phyloP scores from a whole-genome alignment of 2,797 vertebrate species.

The Antennarius maculatus region DNA sequence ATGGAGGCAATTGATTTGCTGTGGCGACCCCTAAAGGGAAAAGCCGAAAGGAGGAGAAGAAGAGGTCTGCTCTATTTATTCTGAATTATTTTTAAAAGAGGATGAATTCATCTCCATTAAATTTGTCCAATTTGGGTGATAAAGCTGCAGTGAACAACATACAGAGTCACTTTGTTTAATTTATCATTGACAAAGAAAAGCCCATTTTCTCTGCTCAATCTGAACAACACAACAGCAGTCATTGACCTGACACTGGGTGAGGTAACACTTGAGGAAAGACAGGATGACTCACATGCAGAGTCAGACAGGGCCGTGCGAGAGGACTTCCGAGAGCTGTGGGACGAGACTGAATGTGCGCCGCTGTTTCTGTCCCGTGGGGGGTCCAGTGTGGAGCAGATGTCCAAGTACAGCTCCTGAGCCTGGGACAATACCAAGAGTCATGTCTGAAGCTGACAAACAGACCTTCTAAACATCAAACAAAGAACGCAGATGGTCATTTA shows the following conservation, averaged over 20 bases:
- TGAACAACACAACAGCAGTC: slow-evolving; percentile 10
- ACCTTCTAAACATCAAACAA: neutral
- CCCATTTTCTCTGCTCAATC: neutral
- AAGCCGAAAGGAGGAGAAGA: no score
- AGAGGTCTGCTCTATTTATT: slow-evolving; percentile 2
- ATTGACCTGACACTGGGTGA: slow-evolving; percentile 46
- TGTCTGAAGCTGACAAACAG: neutral
- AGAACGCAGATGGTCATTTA: neutral
- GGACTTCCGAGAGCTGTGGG: slow-evolving; percentile 83
- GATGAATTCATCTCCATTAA: slow-evolving; percentile 3
- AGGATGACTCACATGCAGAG: slow-evolving; percentile 83
- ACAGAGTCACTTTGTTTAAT: neutral
- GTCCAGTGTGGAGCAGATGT: slow-evolving; percentile 76
- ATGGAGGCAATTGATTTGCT: no score
- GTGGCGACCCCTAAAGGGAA: no score
- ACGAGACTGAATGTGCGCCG: slow-evolving; percentile 80
- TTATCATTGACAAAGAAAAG: slow-evolving; percentile 3
- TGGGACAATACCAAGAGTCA: slow-evolving; percentile 53
- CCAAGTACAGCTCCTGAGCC: slow-evolving; percentile 84
- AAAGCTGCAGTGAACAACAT: neutral
- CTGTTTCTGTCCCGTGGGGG: slow-evolving; percentile 72
- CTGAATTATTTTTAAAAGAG: neutral
- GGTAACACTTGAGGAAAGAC: slow-evolving; percentile 41
- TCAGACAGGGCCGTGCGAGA: slow-evolving; percentile 82
- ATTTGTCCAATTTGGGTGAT: neutral